A percentile compares a stretch with the other conserved stretches of the same genome.
Evolutionary conservation across 2,797 vertebrate species (phyloP).

Genomic region (Cynopterus sphinx): DNA sequence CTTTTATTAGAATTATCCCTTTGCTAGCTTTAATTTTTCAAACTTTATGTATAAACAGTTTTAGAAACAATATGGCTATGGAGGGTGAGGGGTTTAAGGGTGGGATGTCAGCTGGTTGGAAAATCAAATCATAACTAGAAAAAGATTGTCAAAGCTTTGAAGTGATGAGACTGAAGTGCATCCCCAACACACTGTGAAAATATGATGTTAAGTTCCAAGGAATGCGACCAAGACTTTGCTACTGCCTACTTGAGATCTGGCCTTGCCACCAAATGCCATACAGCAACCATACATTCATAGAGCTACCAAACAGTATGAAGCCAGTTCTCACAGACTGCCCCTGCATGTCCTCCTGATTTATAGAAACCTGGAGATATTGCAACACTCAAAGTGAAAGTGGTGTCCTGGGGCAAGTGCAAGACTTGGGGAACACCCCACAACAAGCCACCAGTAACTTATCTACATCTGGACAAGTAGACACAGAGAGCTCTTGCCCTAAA

Average conservation of each 20-base stretch:
- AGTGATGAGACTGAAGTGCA: slow-evolving; percentile 4
- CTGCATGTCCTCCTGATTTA: background rate
- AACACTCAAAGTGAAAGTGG: background rate
- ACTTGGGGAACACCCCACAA: background rate
- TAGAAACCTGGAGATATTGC: background rate
- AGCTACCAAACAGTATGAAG: background rate
- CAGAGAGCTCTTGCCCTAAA: background rate
- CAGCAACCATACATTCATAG: background rate
- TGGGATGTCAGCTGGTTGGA: background rate
- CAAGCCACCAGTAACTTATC: background rate
- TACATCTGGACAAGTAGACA: background rate
- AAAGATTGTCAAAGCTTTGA: background rate
- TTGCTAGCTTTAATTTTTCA: slow-evolving; percentile 24
- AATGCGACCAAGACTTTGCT: slow-evolving; percentile 61
- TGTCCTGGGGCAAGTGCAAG: too few species aligned
- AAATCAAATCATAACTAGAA: background rate
- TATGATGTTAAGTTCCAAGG: background rate
- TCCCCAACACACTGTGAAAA: background rate
- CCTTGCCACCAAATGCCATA: background rate
- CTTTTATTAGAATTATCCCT: slow-evolving; percentile 44
- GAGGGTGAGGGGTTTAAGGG: background rate
- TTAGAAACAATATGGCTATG: background rate
- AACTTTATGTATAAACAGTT: background rate
- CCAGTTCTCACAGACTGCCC: background rate
- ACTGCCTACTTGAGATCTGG: slow-evolving; percentile 62